Base-by-base conservation (phyloP, 2,113 vertebrate species). In the Xyrauchen texanus region DNA sequence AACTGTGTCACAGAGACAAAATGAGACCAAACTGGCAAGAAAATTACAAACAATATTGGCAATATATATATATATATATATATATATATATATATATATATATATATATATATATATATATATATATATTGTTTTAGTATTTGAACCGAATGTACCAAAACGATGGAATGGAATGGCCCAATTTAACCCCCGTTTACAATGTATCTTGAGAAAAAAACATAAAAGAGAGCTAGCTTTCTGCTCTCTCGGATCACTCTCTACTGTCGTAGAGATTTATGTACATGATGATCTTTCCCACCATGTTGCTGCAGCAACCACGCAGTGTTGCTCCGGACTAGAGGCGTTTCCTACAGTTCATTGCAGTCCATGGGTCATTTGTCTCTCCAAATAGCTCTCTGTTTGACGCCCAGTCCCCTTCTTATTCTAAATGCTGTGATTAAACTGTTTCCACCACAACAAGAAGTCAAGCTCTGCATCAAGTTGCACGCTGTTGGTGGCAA, bases 321-420 rank as follows among this genome's bases (percentile, higher is more conserved):
- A 42, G 75, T 67, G 74, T 81, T 64, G 77, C 74, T 3, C 13
- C 55, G 53, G 84, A 83, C 61, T 68, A 51, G 70, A 84, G 74
- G 79, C 63, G 52, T 58, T 83, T 69, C 83, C 68, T 42, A 57
- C 65, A 79, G 84, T 83, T 84, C 70, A 51, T 8, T 62, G 77
- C 76, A 84, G 83, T 16, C 7, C 8, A 69, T 77, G 68, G 87
- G 84, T 86, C 87, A 83, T 87, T 62, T 82, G 73, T 86, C 85
- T 83, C 81, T 82, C 77, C 80, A 77, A 80, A 79, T 79, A 82
- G 76, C 81, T 80, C 80, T 51, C 81, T 5, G 65, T 80, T 55
- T 83, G 78, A 85, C 51, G 65, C 66, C 79, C 45, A 66, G 52
- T 65, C 47, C 79, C 76, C 79, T 69, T 69, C 79, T 63, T 71